Conservation (phyloP, 1,140 invertebrate genomes). For the Drosophila nigromelanica region DNA sequence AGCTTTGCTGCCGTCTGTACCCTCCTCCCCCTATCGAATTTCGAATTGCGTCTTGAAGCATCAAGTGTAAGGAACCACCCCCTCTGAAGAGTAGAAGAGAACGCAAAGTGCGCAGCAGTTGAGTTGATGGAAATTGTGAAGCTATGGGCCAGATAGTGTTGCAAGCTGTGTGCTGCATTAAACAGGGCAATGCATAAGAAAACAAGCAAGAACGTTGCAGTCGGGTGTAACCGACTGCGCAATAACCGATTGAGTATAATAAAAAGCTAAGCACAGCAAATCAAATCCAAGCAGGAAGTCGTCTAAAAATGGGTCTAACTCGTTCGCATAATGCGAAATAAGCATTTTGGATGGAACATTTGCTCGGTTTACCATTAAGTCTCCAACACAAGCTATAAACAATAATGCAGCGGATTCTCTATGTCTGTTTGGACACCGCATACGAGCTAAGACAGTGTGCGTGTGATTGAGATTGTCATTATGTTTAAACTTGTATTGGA, state of each 20-base stretch:
- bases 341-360: constrained; percentile 23
- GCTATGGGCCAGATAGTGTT: constrained; percentile 1
- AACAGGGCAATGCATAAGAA: background rate
- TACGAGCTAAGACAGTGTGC: background rate
- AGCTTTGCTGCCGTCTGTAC: too few species aligned
- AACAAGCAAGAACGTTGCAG: background rate
- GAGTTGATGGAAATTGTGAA: background rate
- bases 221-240: too few species aligned
- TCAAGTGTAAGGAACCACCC: background rate
- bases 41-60: constrained; percentile 11
- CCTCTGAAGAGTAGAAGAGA: background rate
- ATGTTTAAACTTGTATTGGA: constrained; percentile 16
- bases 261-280: background rate
- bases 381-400: constrained; percentile 18
- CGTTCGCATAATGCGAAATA: constrained; percentile 29
- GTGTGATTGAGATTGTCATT: constrained; percentile 4
- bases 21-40: background rate
- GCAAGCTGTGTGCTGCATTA: background rate
- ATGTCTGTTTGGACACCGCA: constrained; percentile 15
- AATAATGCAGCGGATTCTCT: constrained; percentile 29
- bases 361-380: constrained; percentile 10
- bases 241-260: too few species aligned
- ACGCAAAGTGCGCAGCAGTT: constrained; percentile 17
- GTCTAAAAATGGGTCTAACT: background rate
- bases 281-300: constrained; percentile 11